Conservation (phyloP, 2,888 invertebrate species). For the Pediacus dermestoides region DNA sequence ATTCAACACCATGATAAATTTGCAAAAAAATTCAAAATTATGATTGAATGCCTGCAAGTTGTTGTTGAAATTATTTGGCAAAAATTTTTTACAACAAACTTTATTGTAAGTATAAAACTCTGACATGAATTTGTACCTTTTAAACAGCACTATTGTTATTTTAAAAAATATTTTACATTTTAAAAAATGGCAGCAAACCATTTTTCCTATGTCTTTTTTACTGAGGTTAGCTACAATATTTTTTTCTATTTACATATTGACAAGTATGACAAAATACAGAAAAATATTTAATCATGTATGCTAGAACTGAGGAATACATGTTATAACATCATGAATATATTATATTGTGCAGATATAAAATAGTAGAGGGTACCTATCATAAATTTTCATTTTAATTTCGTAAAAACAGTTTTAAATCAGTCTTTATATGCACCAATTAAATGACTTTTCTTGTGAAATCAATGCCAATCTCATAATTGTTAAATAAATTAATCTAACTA, state of each 20-base stretch:
- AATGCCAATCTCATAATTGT: too few relatives aligned
- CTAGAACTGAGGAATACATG: too few relatives aligned
- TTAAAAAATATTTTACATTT: constrained; percentile 42
- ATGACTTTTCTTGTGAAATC: too few relatives aligned
- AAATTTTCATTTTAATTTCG: too few relatives aligned
- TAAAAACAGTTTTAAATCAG: too few relatives aligned
- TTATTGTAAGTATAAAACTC: constrained; percentile 47
- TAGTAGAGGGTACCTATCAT: too few relatives aligned
- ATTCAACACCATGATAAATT: constrained; percentile 11
- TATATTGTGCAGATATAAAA: too few relatives aligned
- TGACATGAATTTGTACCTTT: constrained; percentile 51
- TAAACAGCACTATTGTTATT: constrained; percentile 50
- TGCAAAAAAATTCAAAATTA: constrained; percentile 3
- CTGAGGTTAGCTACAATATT: constrained; percentile 39
- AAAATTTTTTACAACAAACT: constrained; percentile 45
- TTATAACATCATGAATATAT: too few relatives aligned
- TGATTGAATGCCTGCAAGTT: constrained; percentile 6
- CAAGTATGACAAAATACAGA: too few relatives aligned
- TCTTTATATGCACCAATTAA: too few relatives aligned
- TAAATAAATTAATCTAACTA: too few relatives aligned
- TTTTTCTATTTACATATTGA: constrained; percentile 45
- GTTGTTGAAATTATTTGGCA: constrained; percentile 42
- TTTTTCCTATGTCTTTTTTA: constrained; percentile 19
- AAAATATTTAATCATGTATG: too few relatives aligned
- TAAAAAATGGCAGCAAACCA: constrained; percentile 26